Evolutionary conservation across 2,888 invertebrate species (phyloP), one percentile per base, ranked within the genome.

Genomic region (Stenurella melanura): DNA sequence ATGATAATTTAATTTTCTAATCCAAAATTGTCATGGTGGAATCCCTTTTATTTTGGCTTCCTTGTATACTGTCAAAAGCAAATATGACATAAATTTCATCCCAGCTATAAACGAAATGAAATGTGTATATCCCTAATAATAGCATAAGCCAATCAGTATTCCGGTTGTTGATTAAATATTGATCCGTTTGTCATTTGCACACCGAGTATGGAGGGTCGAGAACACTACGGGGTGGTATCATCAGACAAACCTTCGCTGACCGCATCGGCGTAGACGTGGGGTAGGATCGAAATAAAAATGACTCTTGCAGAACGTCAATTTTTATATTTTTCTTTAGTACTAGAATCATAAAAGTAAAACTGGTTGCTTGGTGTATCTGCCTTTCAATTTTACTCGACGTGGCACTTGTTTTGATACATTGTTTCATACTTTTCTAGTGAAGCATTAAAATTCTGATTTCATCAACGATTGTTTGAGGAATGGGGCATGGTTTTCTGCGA

Each of bases 161-260:
- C 78, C 82, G 84, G 85, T 85, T 84, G 85, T 86, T 87, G 86
- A 87, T 87, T 86, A 87, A 87, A 87, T 87, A 87, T 87, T 86
- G 87, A 87, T 87, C 87, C 85, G 85, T 83, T 85, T 86, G 86
- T 86, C 87, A 86, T 85, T 86, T 83, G 83, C 87, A 85, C 83
- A 73, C 67, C 57, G 21, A 73, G 67, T 67, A 58, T 34, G 60
- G 80, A 84, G 85, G 84, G 84, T 85, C 83, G 83, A 84, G 83
- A 84, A 83, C 83, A 81, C 69, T 80, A 80, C 79, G 78, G 83
- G 80, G 80, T 70, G 21, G 61, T 61, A 56, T 68, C 67, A 50
- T 63, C 66, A 71, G 74, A 76, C 78, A 67, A 74, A 78, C 75
- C 77, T 77, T 77, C 78, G 75, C 76, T 78, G 78, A 80, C 78